These are phyloP conservation scores for Gisinianus flammeolus DNA, from an alignment of 2,888 invertebrate species.

Conservation along the genomic window DNA sequence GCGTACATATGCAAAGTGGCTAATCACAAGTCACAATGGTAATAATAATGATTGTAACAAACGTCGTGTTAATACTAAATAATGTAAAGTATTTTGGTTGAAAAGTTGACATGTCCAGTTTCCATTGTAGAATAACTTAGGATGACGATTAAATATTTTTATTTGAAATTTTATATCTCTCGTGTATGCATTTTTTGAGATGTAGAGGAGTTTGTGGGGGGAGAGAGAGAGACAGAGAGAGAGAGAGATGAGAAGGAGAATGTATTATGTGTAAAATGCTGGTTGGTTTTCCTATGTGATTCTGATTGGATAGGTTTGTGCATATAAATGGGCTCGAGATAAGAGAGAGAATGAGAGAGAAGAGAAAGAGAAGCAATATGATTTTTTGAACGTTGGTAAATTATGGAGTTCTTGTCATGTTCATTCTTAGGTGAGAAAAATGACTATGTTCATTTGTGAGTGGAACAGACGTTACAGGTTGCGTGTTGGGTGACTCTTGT, in stretches of 20 bases:
- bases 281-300: slow-evolving; percentile 17
- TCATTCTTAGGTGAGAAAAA: slow-evolving; percentile 47
- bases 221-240: neutral
- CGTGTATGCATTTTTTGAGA: too few relatives aligned
- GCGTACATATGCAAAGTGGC: too few relatives aligned
- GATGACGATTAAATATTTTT: too few relatives aligned
- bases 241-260: neutral
- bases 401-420: slow-evolving; percentile 45
- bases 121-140: too few relatives aligned
- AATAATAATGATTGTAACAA: too few relatives aligned
- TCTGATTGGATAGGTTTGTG: neutral
- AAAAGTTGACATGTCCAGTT: slow-evolving; percentile 35
- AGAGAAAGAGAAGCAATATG: slow-evolving; percentile 31
- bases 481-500: slow-evolving; percentile 48
- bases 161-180: too few relatives aligned
- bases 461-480: slow-evolving; percentile 43
- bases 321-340: slow-evolving; percentile 4
- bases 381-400: slow-evolving; percentile 41
- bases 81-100: slow-evolving; percentile 34
- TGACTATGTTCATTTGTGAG: slow-evolving; percentile 43
- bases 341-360: neutral
- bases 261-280: neutral
- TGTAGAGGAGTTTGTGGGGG: too few relatives aligned
- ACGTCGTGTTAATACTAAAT: slow-evolving; percentile 22
- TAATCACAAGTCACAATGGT: too few relatives aligned